phyloP scores from a whole-genome alignment of 2,113 vertebrate species.

The Indicator indicator region DNA sequence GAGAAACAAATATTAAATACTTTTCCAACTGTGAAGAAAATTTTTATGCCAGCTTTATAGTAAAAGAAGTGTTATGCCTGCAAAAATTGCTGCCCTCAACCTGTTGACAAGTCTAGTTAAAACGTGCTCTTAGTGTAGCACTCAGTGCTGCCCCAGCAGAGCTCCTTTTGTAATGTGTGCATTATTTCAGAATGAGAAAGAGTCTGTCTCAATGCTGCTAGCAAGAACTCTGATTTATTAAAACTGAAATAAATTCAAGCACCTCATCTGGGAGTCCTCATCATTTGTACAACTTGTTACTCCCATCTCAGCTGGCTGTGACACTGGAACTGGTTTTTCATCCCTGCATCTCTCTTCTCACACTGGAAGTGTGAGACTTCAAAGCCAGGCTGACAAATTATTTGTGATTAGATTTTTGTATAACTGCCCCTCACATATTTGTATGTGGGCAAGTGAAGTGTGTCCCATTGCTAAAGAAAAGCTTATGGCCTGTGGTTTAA shows the following conservation, averaged over 20 bases:
- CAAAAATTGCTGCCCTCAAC: slow-evolving; percentile 48
- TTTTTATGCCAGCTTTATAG: slow-evolving; percentile 43
- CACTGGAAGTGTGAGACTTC: background rate
- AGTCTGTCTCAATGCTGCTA: background rate
- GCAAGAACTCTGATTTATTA: slow-evolving; percentile 54
- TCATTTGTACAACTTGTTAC: slow-evolving; percentile 1
- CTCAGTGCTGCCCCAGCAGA: background rate
- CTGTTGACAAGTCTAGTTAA: slow-evolving; percentile 55
- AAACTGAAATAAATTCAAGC: slow-evolving; percentile 56
- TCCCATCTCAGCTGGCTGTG: slow-evolving; percentile 15
- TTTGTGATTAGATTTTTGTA: background rate
- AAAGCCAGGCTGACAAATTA: background rate
- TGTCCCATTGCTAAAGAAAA: background rate
- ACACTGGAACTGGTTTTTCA: slow-evolving; percentile 19
- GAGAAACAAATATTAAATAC: slow-evolving; percentile 51
- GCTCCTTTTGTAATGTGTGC: slow-evolving; percentile 10
- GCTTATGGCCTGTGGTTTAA: background rate
- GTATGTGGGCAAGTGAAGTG: background rate
- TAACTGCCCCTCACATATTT: background rate
- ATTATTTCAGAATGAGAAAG: background rate
- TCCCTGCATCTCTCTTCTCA: background rate
- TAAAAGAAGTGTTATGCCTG: background rate
- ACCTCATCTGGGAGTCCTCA: slow-evolving; percentile 25
- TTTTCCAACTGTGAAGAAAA: slow-evolving; percentile 48
- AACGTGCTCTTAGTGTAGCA: slow-evolving; percentile 15